Evolutionary conservation across 2,113 vertebrate genomes (phyloP).

Genomic region (Gavia stellata): DNA sequence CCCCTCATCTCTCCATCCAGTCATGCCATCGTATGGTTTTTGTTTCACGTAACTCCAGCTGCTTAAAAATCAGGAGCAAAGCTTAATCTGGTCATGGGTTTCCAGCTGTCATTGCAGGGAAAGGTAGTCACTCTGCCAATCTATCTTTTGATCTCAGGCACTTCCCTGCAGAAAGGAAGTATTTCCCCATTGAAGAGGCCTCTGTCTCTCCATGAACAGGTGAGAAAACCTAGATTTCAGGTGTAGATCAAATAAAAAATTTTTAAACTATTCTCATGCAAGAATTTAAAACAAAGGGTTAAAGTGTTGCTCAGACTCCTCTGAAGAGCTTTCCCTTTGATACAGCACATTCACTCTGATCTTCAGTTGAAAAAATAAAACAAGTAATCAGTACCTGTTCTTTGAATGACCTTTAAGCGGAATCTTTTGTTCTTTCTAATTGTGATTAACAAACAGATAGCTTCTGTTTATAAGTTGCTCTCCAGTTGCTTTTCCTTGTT

Average conservation of each 20-base stretch:
- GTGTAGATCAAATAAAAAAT: background rate
- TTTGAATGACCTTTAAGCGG: background rate
- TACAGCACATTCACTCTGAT: background rate
- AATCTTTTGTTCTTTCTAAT: background rate
- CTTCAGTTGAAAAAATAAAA: background rate
- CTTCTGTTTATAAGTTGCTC: background rate
- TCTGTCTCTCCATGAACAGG: background rate
- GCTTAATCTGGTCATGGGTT: background rate
- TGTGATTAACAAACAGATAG: background rate
- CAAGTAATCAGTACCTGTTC: background rate
- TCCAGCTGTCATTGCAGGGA: background rate
- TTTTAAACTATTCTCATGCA: background rate
- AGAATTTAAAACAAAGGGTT: background rate
- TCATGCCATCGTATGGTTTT: background rate
- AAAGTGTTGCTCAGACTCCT: background rate
- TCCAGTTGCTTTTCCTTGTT: background rate
- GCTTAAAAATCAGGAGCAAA: background rate
- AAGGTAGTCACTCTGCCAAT: background rate
- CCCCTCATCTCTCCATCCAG: no score
- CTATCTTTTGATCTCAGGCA: background rate
- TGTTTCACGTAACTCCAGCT: background rate
- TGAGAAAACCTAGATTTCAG: background rate
- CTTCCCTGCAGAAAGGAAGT: background rate
- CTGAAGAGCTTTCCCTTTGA: background rate
- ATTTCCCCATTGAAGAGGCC: background rate